These are phyloP conservation scores for Lagria hirta DNA, from an alignment of 2,888 invertebrate species.

Conservation along the genomic window DNA sequence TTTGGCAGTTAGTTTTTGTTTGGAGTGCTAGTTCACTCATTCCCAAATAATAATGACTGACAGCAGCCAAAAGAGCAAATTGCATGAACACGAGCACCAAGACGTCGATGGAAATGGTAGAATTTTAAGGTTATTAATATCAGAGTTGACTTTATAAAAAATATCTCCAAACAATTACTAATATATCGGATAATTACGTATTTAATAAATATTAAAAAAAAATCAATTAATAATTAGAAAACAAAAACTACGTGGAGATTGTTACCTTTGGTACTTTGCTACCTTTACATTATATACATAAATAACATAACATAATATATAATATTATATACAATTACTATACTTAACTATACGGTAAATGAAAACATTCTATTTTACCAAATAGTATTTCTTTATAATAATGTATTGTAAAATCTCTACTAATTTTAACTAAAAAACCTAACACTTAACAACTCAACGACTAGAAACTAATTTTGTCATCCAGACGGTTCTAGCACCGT, in stretches of 20 bases:
- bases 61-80: no score
- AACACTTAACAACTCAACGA: constrained; percentile 37
- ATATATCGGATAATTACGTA: constrained; percentile 11
- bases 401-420: constrained; percentile 17
- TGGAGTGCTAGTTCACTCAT: no score
- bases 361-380: constrained; percentile 17
- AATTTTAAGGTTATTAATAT: constrained; percentile 7
- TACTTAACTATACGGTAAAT: constrained; percentile 17
- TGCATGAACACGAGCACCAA: constrained; percentile 16
- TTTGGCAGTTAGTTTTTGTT: no score
- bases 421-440: constrained; percentile 18
- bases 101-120: constrained; percentile 18
- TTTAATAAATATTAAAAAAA: constrained; percentile 16
- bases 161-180: neutral
- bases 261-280: constrained; percentile 26
- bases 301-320: no score
- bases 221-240: constrained; percentile 1
- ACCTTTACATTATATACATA: constrained; percentile 26
- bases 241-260: constrained; percentile 19
- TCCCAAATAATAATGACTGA: no score
- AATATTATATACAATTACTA: constrained; percentile 23
- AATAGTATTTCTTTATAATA: no score
- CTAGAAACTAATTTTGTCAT: constrained; percentile 37
- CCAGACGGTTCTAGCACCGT: constrained; percentile 28
- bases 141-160: constrained; percentile 10